phyloP scores from a whole-genome alignment of 2,113 vertebrate species.

The Rhynchomys soricoides region DNA sequence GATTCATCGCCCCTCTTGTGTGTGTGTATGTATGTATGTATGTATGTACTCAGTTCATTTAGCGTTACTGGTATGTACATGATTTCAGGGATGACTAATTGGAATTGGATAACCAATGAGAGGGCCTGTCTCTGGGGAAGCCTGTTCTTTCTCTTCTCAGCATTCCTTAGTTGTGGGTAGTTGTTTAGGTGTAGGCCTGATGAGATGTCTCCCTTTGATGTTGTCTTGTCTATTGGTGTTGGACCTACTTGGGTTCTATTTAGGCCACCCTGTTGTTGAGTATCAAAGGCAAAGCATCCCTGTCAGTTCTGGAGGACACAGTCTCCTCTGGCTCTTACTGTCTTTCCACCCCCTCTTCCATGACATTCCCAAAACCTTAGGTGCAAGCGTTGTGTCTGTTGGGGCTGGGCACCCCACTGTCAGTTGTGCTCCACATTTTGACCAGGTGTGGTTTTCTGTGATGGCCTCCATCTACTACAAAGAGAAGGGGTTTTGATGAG shows the following conservation, averaged over 20 bases:
- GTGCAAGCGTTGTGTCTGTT: not conserved
- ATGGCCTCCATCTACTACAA: not conserved
- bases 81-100: not conserved
- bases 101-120: not conserved
- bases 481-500: not conserved
- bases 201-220: not conserved
- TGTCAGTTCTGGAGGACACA: not conserved
- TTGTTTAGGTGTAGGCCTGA: not conserved
- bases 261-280: not conserved
- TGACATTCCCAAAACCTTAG: not conserved
- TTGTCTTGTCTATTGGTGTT: not conserved
- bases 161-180: not conserved
- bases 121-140: not conserved
- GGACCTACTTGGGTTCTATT: not conserved
- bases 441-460: not conserved
- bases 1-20: no score
- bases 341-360: not conserved
- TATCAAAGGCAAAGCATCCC: not conserved
- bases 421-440: not conserved
- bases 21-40: not conserved
- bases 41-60: not conserved
- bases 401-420: not conserved
- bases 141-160: not conserved
- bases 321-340: not conserved
- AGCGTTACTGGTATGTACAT: no score